Evolutionary conservation across 1,140 invertebrate genomes (phyloP).

Genomic region (Zaprionus davidi): DNA sequence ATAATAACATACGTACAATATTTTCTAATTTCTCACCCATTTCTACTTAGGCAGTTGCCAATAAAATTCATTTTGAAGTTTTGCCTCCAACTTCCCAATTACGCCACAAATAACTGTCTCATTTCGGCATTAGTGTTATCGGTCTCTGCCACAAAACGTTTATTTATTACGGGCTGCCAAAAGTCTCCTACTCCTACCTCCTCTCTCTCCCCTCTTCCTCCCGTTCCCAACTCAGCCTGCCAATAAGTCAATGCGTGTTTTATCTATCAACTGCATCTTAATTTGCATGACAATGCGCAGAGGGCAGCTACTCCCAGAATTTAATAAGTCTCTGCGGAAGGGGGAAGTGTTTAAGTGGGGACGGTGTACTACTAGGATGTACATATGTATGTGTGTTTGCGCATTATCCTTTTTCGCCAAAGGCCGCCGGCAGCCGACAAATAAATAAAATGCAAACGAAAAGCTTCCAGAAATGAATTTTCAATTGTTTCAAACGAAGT

Average conservation of each 20-base stretch:
- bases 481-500: constrained; percentile 69
- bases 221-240: not conserved
- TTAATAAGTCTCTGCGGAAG: constrained; percentile 6
- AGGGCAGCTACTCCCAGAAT: constrained; percentile 5
- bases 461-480: constrained; percentile 57
- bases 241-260: constrained; percentile 43
- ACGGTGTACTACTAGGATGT: not conserved
- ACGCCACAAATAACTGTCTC: not conserved
- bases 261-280: constrained; percentile 66
- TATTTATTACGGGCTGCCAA: not conserved
- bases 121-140: constrained; percentile 6
- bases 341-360: not conserved
- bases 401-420: constrained; percentile 34
- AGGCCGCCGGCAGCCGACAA: constrained; percentile 27
- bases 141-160: not conserved
- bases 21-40: too few species aligned
- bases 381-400: constrained; percentile 5
- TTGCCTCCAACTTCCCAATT: not conserved
- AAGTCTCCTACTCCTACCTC: not conserved
- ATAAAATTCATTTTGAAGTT: not conserved
- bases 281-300: constrained; percentile 62
- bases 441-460: constrained; percentile 36
- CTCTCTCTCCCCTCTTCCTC: not conserved
- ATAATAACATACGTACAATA: too few species aligned
- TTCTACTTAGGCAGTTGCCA: not conserved